A percentile compares a stretch with the other conserved stretches of the same genome.
phyloP scores from a whole-genome alignment of 2,888 invertebrate species.

The Ypsolopha sequella region DNA sequence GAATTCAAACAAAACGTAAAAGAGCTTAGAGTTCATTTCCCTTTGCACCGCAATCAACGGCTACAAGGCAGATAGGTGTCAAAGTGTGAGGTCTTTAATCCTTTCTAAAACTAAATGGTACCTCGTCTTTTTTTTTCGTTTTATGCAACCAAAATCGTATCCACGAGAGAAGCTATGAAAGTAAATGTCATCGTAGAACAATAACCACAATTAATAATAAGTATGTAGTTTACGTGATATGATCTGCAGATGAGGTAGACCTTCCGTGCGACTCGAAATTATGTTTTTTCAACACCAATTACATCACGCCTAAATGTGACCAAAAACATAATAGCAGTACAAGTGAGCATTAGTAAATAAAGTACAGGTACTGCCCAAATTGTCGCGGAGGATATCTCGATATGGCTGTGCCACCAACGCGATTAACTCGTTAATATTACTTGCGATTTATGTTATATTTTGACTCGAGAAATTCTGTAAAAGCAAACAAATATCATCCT shows the following conservation, averaged over 20 bases:
- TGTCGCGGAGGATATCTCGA: constrained; percentile 19
- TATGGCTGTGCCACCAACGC: constrained; percentile 21
- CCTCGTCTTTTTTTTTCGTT: constrained; percentile 9
- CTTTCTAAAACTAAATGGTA: constrained; percentile 19
- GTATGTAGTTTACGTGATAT: constrained; percentile 53
- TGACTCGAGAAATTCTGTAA: no score
- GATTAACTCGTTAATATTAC: neutral
- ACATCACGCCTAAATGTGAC: constrained; percentile 40
- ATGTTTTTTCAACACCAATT: constrained; percentile 56
- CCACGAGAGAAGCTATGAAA: constrained; percentile 40
- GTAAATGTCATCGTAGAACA: constrained; percentile 51
- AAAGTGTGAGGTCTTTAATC: constrained; percentile 44
- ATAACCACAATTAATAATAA: constrained; percentile 47
- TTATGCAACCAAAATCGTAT: constrained; percentile 1
- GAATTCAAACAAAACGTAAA: neutral
- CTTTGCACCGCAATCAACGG: neutral
- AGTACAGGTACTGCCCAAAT: constrained; percentile 14
- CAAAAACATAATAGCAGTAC: constrained; percentile 37
- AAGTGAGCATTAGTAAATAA: constrained; percentile 28
- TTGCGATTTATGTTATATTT: no score
- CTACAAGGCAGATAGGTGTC: constrained; percentile 29
- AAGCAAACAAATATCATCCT: no score
- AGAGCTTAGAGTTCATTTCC: constrained; percentile 14
- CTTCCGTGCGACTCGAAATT: constrained; percentile 53
- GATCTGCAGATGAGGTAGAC: constrained; percentile 34